phyloP scores from a whole-genome alignment of 2,888 invertebrate species.

The Chouioia cunea region DNA sequence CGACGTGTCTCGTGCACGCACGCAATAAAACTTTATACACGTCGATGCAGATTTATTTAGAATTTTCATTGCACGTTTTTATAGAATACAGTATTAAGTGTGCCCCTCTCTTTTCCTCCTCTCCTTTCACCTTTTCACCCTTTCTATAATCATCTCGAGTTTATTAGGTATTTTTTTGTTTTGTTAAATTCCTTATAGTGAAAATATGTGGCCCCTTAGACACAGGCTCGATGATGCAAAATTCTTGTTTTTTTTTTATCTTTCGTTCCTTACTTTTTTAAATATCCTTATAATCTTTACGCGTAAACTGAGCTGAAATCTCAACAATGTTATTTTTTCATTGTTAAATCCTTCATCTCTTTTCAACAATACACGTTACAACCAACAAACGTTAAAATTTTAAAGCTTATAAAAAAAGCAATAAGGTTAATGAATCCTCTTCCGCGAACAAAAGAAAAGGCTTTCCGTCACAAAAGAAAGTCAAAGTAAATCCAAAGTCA shows the following conservation, averaged over 20 bases:
- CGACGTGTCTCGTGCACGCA: slow-evolving; percentile 45
- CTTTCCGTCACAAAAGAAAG: too few relatives aligned
- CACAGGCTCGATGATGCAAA: slow-evolving; percentile 63
- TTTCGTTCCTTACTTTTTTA: background rate
- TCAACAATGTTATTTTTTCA: slow-evolving; percentile 4
- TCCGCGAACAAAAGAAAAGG: too few relatives aligned
- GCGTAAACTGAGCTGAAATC: slow-evolving; percentile 8
- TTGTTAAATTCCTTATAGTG: slow-evolving; percentile 51
- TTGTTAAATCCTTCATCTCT: background rate
- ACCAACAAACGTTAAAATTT: too few relatives aligned
- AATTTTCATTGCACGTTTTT: slow-evolving; percentile 61
- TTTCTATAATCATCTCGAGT: background rate
- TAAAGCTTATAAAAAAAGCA: too few relatives aligned
- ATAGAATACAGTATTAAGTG: slow-evolving; percentile 34
- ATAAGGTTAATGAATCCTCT: too few relatives aligned
- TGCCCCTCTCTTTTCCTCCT: background rate
- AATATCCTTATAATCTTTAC: background rate
- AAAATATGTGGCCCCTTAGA: slow-evolving; percentile 66
- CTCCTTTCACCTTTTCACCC: background rate
- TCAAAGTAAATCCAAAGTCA: background rate
- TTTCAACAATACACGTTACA: too few relatives aligned
- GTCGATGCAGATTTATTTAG: slow-evolving; percentile 65
- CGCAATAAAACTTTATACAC: slow-evolving; percentile 45
- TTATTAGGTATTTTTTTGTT: slow-evolving; percentile 9
- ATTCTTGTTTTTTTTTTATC: slow-evolving; percentile 5